Conservation (phyloP, 2,113 vertebrate genomes). For the Leptobrachium leishanense region DNA sequence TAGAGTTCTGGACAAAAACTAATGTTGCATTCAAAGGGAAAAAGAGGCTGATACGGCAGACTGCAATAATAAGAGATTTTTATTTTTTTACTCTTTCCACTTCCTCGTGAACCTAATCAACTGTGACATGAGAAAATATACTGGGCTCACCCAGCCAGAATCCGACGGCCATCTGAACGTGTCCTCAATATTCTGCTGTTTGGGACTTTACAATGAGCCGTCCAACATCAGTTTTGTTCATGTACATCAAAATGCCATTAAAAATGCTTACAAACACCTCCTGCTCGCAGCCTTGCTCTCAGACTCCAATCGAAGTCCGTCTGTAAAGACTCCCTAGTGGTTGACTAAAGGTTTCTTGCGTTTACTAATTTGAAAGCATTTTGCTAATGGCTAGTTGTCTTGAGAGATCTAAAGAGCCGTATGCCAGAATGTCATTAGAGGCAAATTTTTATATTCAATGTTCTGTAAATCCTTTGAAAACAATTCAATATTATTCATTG, state of each 20-base stretch:
- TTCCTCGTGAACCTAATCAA: conserved; percentile 93
- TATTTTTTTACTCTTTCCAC: conserved; percentile 72
- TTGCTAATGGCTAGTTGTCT: conserved; percentile 65
- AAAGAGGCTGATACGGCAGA: conserved; percentile 79
- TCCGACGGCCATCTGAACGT: conserved; percentile 78
- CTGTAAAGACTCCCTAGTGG: conserved; percentile 67
- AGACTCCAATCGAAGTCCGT: conserved; percentile 56
- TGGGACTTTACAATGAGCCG: conserved; percentile 80
- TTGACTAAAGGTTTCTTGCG: conserved; percentile 73
- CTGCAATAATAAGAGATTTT: conserved; percentile 82
- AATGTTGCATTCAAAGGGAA: conserved; percentile 85
- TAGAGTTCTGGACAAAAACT: conserved; percentile 83
- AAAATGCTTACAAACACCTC: conserved; percentile 71
- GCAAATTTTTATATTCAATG: conserved; percentile 47
- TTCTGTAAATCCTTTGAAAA: conserved; percentile 54
- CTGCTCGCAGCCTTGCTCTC: conserved; percentile 59
- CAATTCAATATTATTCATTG: conserved; percentile 55
- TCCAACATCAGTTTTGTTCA: conserved; percentile 82
- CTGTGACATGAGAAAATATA: conserved; percentile 97
- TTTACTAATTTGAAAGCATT: conserved; percentile 68
- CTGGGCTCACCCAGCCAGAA: conserved; percentile 79
- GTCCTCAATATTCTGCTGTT: conserved; percentile 77
- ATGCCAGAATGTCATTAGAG: conserved; percentile 53
- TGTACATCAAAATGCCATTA: conserved; percentile 99
- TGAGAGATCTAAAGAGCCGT: conserved; percentile 52